A percentile compares a stretch with the other conserved stretches of the same genome.
Evolutionary conservation across 2,113 vertebrate genomes (phyloP).

Genomic region (Natator depressus): DNA sequence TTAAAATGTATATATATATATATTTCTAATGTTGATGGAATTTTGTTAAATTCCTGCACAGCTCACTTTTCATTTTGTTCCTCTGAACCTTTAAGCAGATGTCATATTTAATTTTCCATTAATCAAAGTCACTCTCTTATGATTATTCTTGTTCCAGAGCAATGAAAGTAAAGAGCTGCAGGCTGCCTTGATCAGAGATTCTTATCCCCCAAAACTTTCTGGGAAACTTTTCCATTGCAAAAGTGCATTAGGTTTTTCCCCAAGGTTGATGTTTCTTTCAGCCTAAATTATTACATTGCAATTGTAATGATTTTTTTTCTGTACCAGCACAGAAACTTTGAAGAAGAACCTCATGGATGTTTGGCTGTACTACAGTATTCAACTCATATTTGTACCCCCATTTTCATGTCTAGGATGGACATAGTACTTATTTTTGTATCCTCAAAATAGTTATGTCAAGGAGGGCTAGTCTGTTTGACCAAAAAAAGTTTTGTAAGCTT

Average conservation of each 20-base stretch:
- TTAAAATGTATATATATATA: rapidly evolving
- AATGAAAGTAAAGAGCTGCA: not conserved
- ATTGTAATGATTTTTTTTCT: not conserved
- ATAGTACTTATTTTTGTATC: not conserved
- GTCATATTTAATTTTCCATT: not conserved
- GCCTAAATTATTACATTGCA: not conserved
- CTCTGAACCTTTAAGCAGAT: not conserved
- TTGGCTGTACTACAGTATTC: rapidly evolving
- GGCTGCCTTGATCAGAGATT: not conserved
- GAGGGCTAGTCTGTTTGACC: rapidly evolving
- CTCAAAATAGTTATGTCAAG: rapidly evolving
- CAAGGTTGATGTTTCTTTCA: not conserved
- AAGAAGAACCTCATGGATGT: not conserved
- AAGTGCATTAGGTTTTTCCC: not conserved
- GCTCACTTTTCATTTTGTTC: not conserved
- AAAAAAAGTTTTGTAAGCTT: rapidly evolving
- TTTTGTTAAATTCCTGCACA: not conserved
- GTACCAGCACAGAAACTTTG: not conserved
- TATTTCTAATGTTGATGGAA: not conserved
- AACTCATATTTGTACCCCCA: not conserved
- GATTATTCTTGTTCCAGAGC: not conserved
- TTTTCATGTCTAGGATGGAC: not conserved
- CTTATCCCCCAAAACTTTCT: not conserved
- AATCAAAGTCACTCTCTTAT: not conserved
- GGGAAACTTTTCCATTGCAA: rapidly evolving